These are phyloP conservation scores for Alosa sapidissima DNA, from an alignment of 2,797 vertebrate genomes.

Conservation along the genomic window DNA sequence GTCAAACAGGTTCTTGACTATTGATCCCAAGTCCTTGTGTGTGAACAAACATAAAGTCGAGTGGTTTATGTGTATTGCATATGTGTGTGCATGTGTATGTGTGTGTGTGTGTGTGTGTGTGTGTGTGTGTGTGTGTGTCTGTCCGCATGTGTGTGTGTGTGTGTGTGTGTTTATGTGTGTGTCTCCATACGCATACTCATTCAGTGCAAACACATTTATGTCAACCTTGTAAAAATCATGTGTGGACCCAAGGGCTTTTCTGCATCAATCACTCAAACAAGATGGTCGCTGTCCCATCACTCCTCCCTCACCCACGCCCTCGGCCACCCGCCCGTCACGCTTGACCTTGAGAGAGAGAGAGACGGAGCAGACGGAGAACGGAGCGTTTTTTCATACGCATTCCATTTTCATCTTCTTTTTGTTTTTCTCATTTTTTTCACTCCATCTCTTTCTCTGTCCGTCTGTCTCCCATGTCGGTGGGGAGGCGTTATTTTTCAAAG, in stretches of 20 bases:
- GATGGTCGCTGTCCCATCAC: constrained; percentile 56
- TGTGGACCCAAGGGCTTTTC: constrained; percentile 54
- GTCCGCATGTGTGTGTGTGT: not conserved
- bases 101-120: constrained; percentile 22
- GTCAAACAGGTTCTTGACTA: constrained; percentile 67
- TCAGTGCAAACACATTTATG: constrained; percentile 78
- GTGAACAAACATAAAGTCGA: constrained; percentile 65
- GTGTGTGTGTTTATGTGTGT: constrained; percentile 58
- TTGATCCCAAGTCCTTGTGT: constrained; percentile 62
- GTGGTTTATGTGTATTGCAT: constrained; percentile 40
- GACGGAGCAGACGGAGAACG: constrained; percentile 38
- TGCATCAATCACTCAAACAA: constrained; percentile 57
- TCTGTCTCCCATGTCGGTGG: not conserved
- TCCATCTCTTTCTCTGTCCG: not conserved
- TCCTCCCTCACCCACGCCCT: constrained; percentile 44
- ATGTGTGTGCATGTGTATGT: constrained; percentile 53
- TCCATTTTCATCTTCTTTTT: not conserved
- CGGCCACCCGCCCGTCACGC: constrained; percentile 52
- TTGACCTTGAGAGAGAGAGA: constrained; percentile 40
- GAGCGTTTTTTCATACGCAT: constrained; percentile 32
- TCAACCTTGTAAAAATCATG: constrained; percentile 61
- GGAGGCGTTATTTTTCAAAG: not conserved
- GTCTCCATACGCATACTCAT: constrained; percentile 71
- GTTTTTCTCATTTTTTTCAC: not conserved
- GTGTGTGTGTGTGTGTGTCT: constrained; percentile 50